Percentiles rank a stretch among this genome's conserved stretches.
Conservation (phyloP, 2,797 vertebrate genomes). For the Melanotaenia parkinsoni region DNA sequence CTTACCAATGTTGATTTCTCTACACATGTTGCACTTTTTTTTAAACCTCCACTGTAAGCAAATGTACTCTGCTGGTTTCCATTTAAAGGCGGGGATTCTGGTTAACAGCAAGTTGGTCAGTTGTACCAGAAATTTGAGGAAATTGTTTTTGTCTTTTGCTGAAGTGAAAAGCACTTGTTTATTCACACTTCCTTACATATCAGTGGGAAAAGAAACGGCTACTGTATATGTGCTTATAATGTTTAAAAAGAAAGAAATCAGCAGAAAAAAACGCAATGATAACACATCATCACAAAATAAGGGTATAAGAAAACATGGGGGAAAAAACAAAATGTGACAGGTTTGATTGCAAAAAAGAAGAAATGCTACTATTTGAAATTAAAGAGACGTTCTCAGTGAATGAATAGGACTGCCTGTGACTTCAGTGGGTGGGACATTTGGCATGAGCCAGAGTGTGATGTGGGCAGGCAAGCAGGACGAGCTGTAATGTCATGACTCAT, state of each 20-base stretch:
- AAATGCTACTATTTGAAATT: neutral
- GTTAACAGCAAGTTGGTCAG: neutral
- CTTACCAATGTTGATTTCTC: neutral
- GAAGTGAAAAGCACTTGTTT: slow-evolving; percentile 6
- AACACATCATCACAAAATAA: neutral
- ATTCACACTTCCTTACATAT: slow-evolving; percentile 14
- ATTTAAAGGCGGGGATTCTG: neutral
- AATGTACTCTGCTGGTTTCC: neutral
- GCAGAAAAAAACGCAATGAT: neutral
- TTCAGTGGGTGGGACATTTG: slow-evolving; percentile 4
- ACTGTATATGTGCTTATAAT: neutral
- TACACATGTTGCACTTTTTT: too few relatives aligned
- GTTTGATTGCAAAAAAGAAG: neutral
- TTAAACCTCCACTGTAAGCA: neutral
- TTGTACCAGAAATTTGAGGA: neutral
- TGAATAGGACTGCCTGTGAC: slow-evolving; percentile 6
- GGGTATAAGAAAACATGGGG: neutral
- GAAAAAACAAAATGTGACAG: too few relatives aligned
- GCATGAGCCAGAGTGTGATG: neutral
- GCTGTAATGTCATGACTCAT: slow-evolving; percentile 42
- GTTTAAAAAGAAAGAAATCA: neutral
- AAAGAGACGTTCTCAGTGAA: neutral
- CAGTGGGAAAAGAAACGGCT: neutral
- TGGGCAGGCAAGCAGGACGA: slow-evolving; percentile 17
- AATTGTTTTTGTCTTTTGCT: neutral